Percentiles rank a stretch among this genome's conserved stretches.
Evolutionary conservation across 2,113 vertebrate species (phyloP).

Genomic region (Narcine bancroftii): DNA sequence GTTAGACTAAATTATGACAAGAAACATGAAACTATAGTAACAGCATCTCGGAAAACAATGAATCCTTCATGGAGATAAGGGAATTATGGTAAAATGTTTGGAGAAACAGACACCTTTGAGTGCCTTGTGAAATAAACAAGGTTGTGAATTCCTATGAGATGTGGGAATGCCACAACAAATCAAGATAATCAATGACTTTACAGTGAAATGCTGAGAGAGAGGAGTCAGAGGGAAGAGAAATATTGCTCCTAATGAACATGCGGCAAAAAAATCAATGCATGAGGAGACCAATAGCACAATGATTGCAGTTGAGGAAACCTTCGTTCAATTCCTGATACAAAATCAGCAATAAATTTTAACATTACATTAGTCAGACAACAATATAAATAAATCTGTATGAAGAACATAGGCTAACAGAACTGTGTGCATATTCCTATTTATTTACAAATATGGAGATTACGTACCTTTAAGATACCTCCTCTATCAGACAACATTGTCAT

Average conservation of each 20-base stretch:
- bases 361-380: not conserved
- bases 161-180: conserved; percentile 23
- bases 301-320: not conserved
- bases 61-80: not conserved
- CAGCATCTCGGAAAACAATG: not conserved
- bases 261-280: conserved; percentile 11
- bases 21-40: not conserved
- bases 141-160: not conserved
- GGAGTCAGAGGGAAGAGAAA: conserved; percentile 10
- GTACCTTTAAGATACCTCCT: not conserved
- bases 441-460: not conserved
- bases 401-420: not conserved
- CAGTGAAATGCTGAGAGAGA: conserved; percentile 19
- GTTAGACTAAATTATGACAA: not conserved
- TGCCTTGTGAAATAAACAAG: not conserved
- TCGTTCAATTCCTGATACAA: not conserved
- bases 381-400: not conserved
- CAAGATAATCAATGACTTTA: conserved; percentile 12
- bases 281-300: not conserved
- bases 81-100: conserved; percentile 15
- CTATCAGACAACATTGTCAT: not conserved
- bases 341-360: not conserved
- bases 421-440: not conserved
- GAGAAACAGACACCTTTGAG: conserved; percentile 26
- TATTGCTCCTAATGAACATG: conserved; percentile 1